Percentiles rank a stretch among this genome's conserved stretches.
These are phyloP conservation scores for Mallotus villosus DNA, from an alignment of 2,797 vertebrate species.

Conservation along the genomic window DNA sequence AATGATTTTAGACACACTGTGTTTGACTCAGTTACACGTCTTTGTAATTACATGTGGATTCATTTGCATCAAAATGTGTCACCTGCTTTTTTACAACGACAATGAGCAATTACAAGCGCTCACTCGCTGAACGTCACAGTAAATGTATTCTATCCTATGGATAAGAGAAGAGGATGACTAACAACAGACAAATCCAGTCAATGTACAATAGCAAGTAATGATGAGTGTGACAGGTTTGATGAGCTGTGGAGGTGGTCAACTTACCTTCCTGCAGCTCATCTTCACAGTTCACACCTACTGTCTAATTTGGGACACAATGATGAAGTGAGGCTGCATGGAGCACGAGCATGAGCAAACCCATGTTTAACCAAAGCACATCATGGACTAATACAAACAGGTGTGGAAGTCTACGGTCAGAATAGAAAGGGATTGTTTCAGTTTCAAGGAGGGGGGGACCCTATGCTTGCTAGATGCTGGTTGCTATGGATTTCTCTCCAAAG, in stretches of 20 bases:
- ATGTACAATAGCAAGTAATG: background rate
- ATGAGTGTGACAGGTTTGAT: conserved; percentile 3
- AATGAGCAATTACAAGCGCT: background rate
- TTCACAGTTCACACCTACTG: conserved; percentile 52
- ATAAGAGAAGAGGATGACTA: background rate
- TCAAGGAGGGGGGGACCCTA: conserved; percentile 42
- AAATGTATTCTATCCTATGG: too few relatives aligned
- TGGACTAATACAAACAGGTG: conserved; percentile 49
- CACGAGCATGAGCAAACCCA: conserved; percentile 30
- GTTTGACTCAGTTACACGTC: too few relatives aligned
- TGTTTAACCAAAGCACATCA: conserved; percentile 32
- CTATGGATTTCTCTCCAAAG: conserved; percentile 81
- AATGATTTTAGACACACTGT: too few relatives aligned
- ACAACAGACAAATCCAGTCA: background rate
- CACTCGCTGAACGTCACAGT: too few relatives aligned
- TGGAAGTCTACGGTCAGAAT: conserved; percentile 48
- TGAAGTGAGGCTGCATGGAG: conserved; percentile 17
- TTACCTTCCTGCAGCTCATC: conserved; percentile 43
- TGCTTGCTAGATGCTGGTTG: conserved; percentile 65
- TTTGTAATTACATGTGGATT: too few relatives aligned
- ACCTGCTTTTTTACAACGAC: background rate
- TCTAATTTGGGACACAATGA: conserved; percentile 60
- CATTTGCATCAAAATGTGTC: background rate
- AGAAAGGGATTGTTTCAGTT: conserved; percentile 57
- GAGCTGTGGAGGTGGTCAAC: conserved; percentile 15